Conservation (phyloP, 1,140 invertebrate species). For the Lordiphosa mommai region DNA sequence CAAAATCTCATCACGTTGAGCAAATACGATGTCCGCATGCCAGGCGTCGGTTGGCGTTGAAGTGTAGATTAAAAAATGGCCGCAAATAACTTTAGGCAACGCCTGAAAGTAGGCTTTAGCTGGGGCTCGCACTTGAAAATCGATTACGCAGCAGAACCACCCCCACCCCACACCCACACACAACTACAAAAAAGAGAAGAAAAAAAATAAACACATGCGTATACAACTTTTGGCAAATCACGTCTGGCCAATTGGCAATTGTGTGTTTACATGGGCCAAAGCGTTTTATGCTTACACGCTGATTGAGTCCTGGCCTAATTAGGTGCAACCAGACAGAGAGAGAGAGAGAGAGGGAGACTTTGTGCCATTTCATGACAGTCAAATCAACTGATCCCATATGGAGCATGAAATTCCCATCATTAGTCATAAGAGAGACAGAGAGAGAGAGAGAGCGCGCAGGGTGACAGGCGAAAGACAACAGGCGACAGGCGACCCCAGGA, state of each 20-base stretch:
- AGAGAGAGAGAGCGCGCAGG: conserved; percentile 5
- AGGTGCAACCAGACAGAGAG: conserved; percentile 14
- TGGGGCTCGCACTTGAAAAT: conserved; percentile 57
- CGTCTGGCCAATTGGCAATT: conserved; percentile 50
- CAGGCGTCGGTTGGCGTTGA: conserved; percentile 41
- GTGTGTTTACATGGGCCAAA: too few relatives aligned
- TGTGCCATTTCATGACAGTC: conserved; percentile 57
- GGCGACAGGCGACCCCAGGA: conserved; percentile 46
- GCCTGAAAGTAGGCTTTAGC: conserved; percentile 1
- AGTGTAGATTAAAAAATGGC: conserved; percentile 76
- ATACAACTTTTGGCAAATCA: conserved; percentile 37
- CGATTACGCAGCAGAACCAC: conserved; percentile 52
- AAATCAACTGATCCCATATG: conserved; percentile 51
- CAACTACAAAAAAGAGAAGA: too few relatives aligned
- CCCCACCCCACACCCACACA: conserved; percentile 21
- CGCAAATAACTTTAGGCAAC: conserved; percentile 60
- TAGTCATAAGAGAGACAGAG: conserved; percentile 42
- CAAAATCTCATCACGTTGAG: conserved; percentile 76
- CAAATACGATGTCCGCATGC: conserved; percentile 63
- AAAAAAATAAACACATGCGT: conserved; percentile 15
- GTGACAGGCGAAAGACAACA: conserved; percentile 60
- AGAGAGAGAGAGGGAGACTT: conserved; percentile 13
- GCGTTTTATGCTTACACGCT: conserved; percentile 20
- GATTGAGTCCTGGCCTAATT: conserved; percentile 53
- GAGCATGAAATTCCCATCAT: conserved; percentile 47